These are phyloP conservation scores for Scaptomyza parva DNA, from an alignment of 2,888 invertebrate genomes.

Conservation along the genomic window DNA sequence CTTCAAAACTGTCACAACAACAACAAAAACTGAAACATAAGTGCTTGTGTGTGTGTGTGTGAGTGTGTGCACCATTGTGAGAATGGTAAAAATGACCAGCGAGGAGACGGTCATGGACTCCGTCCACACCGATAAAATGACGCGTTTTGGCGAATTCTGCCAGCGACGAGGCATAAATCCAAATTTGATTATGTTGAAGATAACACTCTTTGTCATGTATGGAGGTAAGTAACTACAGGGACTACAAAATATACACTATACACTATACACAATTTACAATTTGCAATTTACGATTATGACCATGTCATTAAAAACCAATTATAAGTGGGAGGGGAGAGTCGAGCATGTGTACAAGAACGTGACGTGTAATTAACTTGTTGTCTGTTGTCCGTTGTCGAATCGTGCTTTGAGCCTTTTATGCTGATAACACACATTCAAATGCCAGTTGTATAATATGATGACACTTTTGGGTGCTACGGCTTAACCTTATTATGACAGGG, in stretches of 20 bases:
- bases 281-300: neutral
- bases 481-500: conserved; percentile 19
- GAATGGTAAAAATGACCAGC: conserved; percentile 82
- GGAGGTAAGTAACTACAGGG: conserved; percentile 89
- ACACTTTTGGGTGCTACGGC: conserved; percentile 7
- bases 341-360: conserved; percentile 19
- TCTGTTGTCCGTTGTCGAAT: conserved; percentile 12
- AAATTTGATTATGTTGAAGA: conserved; percentile 92
- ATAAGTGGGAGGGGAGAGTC: conserved; percentile 14
- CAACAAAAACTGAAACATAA: conserved; percentile 6
- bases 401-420: conserved; percentile 14
- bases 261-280: neutral
- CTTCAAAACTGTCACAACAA: conserved; percentile 70
- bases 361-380: conserved; percentile 39
- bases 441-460: conserved; percentile 39
- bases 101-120: conserved; percentile 79
- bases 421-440: conserved; percentile 29
- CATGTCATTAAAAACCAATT: conserved; percentile 66
- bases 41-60: conserved; percentile 10
- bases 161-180: conserved; percentile 89
- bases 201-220: conserved; percentile 93
- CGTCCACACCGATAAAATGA: conserved; percentile 71
- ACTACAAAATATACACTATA: neutral
- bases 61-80: conserved; percentile 4
- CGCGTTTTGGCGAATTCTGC: conserved; percentile 83